Evolutionary conservation across 64 coral and sea anemone species (phyloP).

Genomic region (Montipora cactus): DNA sequence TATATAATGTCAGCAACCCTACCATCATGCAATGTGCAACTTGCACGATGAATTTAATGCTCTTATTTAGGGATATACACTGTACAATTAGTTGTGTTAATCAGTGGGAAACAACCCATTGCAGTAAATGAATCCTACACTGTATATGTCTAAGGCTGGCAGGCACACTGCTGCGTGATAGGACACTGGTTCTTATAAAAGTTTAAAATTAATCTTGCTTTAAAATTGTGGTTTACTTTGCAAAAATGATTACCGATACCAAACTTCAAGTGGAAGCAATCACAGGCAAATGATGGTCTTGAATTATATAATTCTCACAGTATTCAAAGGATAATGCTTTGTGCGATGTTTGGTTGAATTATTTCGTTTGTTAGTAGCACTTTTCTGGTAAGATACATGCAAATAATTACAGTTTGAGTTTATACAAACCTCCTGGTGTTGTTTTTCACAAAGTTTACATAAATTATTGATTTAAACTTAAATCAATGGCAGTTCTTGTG

Average conservation of each 20-base stretch:
- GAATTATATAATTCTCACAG: not conserved
- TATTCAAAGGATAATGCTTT: not conserved
- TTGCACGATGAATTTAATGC: too few species aligned
- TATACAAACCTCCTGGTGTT: conserved; percentile 5
- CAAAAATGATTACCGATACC: not conserved
- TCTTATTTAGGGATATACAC: too few species aligned
- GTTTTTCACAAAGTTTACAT: not conserved
- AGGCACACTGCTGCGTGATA: not conserved
- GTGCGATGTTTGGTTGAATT: not conserved
- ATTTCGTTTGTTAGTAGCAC: not conserved
- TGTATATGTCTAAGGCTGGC: not conserved
- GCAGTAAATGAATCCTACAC: not conserved
- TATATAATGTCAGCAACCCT: too few species aligned
- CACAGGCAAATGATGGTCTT: not conserved
- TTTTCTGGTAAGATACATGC: not conserved
- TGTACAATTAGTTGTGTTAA: too few species aligned
- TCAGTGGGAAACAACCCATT: not conserved
- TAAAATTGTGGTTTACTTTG: not conserved
- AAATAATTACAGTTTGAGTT: not conserved
- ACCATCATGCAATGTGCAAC: too few species aligned
- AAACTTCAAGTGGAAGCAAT: not conserved
- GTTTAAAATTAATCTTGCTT: not conserved
- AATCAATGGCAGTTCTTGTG: not conserved
- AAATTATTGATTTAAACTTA: conserved; percentile 14
- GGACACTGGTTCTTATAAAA: conserved; percentile 15